Evolutionary conservation across 1,140 invertebrate genomes (phyloP).

Genomic region (Drosophila murphyi): DNA sequence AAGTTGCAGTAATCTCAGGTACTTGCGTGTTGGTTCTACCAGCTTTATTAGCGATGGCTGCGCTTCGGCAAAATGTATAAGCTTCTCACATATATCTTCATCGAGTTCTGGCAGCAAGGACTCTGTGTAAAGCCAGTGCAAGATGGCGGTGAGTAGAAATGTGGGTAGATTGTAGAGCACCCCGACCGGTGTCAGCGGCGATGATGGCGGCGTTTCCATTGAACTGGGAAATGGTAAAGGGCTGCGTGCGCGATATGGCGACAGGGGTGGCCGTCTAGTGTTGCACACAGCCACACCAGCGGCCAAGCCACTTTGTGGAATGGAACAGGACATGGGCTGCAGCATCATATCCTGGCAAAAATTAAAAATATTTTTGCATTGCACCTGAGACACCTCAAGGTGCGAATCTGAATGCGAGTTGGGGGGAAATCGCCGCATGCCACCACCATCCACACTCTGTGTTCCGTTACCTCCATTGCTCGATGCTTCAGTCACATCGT

Average conservation of each 20-base stretch:
- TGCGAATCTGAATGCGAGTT: constrained; percentile 78
- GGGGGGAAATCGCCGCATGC: constrained; percentile 50
- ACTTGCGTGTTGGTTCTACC: constrained; percentile 86
- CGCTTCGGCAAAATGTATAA: constrained; percentile 85
- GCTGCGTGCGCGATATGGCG: constrained; percentile 74
- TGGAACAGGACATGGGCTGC: constrained; percentile 42
- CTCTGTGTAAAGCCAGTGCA: constrained; percentile 89
- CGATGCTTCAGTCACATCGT: constrained; percentile 1
- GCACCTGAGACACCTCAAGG: constrained; percentile 58
- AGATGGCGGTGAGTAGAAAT: constrained; percentile 86
- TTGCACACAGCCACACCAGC: constrained; percentile 37
- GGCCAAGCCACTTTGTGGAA: constrained; percentile 24
- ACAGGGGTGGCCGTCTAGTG: constrained; percentile 70
- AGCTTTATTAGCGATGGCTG: constrained; percentile 86
- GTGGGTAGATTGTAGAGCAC: constrained; percentile 85
- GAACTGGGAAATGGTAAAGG: constrained; percentile 75
- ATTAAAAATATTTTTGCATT: constrained; percentile 80
- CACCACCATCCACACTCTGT: constrained; percentile 30
- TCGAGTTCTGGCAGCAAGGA: constrained; percentile 86
- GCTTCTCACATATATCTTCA: constrained; percentile 86
- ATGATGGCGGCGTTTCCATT: constrained; percentile 79
- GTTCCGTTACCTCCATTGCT: constrained; percentile 12
- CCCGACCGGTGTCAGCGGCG: constrained; percentile 76
- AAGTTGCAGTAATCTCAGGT: constrained; percentile 87
- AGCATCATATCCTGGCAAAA: constrained; percentile 74